These are phyloP conservation scores for Timema podura DNA, from an alignment of 2,888 invertebrate genomes.

Conservation along the genomic window DNA sequence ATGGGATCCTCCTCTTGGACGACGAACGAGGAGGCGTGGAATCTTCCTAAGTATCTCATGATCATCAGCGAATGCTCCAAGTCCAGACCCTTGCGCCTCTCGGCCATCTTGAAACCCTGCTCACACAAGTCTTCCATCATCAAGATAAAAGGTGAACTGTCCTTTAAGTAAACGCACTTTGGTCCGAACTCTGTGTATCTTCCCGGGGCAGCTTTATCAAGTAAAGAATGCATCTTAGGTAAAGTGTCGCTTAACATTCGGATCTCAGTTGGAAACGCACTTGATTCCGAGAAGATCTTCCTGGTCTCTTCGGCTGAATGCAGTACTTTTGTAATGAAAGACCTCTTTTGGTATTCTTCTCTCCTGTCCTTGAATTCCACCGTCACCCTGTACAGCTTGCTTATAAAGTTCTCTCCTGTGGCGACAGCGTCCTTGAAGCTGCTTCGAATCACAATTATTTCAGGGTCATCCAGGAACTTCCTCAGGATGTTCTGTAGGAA, in stretches of 20 bases:
- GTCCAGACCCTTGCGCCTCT: not conserved
- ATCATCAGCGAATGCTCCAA: slow-evolving; percentile 7
- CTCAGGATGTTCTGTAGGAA: no score
- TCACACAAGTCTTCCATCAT: not conserved
- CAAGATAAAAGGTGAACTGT: not conserved
- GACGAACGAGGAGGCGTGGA: slow-evolving; percentile 2
- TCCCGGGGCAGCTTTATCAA: not conserved
- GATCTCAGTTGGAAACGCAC: not conserved
- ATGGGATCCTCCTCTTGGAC: not conserved
- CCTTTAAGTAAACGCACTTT: not conserved
- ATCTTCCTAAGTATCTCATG: not conserved
- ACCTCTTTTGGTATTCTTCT: not conserved
- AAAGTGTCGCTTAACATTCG: not conserved
- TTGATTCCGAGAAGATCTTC: not conserved
- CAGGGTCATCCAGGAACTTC: no score
- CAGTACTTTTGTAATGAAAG: not conserved
- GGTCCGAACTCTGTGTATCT: not conserved
- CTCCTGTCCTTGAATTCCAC: not conserved
- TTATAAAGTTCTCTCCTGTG: not conserved
- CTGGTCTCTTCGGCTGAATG: not conserved
- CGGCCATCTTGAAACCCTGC: slow-evolving; percentile 11
- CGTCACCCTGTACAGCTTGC: not conserved
- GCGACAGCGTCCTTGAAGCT: not conserved
- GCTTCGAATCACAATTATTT: no score
- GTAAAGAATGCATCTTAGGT: not conserved